These are phyloP conservation scores for Beris morrisii DNA, from an alignment of 2,888 invertebrate species.

Conservation along the genomic window DNA sequence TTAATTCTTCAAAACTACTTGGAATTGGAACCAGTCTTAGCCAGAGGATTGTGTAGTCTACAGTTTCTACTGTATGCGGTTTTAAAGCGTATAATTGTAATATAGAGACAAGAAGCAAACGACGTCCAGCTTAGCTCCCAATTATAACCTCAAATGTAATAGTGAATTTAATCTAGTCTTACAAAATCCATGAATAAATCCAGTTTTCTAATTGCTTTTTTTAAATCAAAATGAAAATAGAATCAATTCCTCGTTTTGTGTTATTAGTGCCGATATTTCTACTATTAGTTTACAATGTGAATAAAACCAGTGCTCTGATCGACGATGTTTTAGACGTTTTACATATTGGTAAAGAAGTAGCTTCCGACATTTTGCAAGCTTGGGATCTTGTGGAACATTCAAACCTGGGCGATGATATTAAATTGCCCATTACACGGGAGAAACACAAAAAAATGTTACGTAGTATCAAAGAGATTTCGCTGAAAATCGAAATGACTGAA, in stretches of 20 bases:
- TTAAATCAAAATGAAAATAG: slow-evolving; percentile 1
- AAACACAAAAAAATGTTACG: slow-evolving; percentile 65
- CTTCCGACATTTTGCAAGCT: slow-evolving; percentile 62
- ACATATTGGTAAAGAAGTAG: slow-evolving; percentile 61
- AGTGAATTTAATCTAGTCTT: too few species aligned
- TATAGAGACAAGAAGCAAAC: too few species aligned
- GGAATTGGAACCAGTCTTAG: too few species aligned
- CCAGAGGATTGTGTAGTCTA: too few species aligned
- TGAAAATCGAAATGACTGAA: slow-evolving; percentile 54
- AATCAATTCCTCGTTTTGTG: slow-evolving; percentile 33
- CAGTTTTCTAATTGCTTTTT: not conserved
- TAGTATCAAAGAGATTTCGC: slow-evolving; percentile 55
- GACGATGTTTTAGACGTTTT: slow-evolving; percentile 66
- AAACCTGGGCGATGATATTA: slow-evolving; percentile 59
- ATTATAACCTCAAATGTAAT: too few species aligned
- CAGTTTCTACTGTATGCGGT: too few species aligned
- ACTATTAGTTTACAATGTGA: slow-evolving; percentile 47
- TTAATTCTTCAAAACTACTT: too few species aligned
- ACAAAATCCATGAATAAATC: not conserved
- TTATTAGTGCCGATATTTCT: slow-evolving; percentile 44
- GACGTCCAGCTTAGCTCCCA: too few species aligned
- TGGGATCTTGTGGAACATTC: slow-evolving; percentile 67
- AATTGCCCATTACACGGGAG: slow-evolving; percentile 63
- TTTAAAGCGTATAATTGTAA: too few species aligned
- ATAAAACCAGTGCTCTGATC: slow-evolving; percentile 55